A percentile compares a stretch with the other conserved stretches of the same genome.
phyloP scores from a whole-genome alignment of 2,113 vertebrate species.

The Pteruthius melanotis region DNA sequence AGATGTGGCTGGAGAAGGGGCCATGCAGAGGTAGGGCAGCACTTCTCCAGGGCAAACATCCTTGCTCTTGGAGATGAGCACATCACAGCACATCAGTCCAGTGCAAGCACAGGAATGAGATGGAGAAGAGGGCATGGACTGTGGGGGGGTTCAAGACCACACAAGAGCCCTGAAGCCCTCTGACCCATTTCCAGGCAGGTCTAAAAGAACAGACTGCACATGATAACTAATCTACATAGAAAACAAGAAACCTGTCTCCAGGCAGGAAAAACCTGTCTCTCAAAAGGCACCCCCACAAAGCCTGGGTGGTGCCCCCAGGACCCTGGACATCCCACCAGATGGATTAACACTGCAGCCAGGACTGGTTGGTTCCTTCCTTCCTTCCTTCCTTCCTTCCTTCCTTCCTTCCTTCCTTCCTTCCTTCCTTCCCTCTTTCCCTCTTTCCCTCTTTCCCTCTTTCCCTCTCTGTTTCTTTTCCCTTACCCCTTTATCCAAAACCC shows the following conservation, averaged over 20 bases:
- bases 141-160: not conserved
- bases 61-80: not conserved
- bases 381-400: too few species aligned
- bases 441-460: not conserved
- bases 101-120: not conserved
- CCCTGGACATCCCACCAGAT: not conserved
- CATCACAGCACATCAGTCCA: not conserved
- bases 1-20: not conserved
- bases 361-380: not conserved
- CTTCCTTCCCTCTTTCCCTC: not conserved
- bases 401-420: too few species aligned
- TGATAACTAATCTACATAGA: not conserved
- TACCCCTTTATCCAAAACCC: not conserved
- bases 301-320: too few species aligned
- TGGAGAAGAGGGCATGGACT: accelerated
- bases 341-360: not conserved
- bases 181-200: not conserved
- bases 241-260: not conserved
- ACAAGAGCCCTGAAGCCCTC: not conserved
- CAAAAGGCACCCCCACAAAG: not conserved
- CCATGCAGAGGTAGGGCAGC: not conserved
- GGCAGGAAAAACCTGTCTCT: not conserved
- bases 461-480: not conserved
- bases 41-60: accelerated
- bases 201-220: not conserved